Evolutionary conservation across 2,113 vertebrate genomes (phyloP), one percentile per base, ranked within the genome.

Genomic region (Aptenodytes patagonicus): DNA sequence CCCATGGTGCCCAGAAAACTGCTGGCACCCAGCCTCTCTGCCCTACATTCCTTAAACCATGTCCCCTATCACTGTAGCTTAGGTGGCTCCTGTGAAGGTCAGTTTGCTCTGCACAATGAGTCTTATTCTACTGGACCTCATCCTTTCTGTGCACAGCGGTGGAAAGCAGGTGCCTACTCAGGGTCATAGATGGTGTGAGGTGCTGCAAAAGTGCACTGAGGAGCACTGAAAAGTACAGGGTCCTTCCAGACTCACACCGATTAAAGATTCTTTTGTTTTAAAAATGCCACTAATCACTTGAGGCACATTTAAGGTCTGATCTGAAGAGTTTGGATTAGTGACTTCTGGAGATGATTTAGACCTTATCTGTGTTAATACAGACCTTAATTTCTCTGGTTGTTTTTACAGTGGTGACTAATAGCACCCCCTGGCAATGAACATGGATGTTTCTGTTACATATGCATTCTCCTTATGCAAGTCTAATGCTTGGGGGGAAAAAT

Each of bases 61-160:
- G 4, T 31, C 5, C 9, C 17, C 22, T 54, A 2, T 18, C 49
- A 40, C 15, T 6, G 36, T 6, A 47, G 26, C 18, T 83, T 15
- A 20, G 44, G 16, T 22, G 51, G 36, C 32, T 78, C 34, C 57
- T 51, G 51, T 13, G 11, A 66, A 36, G 14, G 28, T 47, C 8
- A 8, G 6, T 81, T 89, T 77, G 47, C 36, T 70, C n/a, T 19
- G 1, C 25, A 13, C 17, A 16, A 0, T 5, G 31, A 65, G 19
- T 32, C 18, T 58, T 70, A 20, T 40, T 61, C 36, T 40, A 3
- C 3, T 6, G 15, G 24, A 10, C 13, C 14, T 75, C 32, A 36
- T 34, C 13, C 36, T 58, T 90, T 42, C 42, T 20, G 24, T 44
- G 58, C 82, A 44, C 20, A 64, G 32, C 0, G 0, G 10, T 40